Conservation (phyloP, 2,113 vertebrate genomes). For the Microtus montanus region DNA sequence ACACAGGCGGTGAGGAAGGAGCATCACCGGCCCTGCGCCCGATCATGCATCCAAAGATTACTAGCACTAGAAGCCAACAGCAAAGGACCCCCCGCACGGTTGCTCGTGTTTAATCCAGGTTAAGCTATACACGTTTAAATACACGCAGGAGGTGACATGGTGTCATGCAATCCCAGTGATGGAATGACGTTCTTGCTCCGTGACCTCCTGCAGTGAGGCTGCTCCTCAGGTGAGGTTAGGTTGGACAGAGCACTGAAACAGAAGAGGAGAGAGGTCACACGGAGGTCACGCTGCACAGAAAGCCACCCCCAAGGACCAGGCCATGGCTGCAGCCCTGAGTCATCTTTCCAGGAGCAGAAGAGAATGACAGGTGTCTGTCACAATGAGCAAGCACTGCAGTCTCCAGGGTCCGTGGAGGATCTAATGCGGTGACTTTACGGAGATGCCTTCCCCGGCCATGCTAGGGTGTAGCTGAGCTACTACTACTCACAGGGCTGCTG, state of each 20-base stretch:
- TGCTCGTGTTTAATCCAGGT: slow-evolving; percentile 79
- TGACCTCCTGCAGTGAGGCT: slow-evolving; percentile 71
- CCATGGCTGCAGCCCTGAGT: fast-evolving
- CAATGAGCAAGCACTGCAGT: fast-evolving
- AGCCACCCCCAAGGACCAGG: background rate
- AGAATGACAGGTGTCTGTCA: background rate
- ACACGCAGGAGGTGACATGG: slow-evolving; percentile 77
- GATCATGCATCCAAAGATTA: slow-evolving; percentile 80
- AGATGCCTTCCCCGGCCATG: background rate
- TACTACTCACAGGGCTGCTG: background rate
- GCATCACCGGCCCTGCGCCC: slow-evolving; percentile 40
- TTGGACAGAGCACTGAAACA: slow-evolving; percentile 91
- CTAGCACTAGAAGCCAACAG: slow-evolving; percentile 81
- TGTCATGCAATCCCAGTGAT: slow-evolving; percentile 81
- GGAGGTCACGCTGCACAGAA: background rate
- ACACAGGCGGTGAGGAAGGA: background rate
- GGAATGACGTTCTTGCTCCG: slow-evolving; percentile 75
- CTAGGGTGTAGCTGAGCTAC: background rate
- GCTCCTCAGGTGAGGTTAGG: slow-evolving; percentile 85
- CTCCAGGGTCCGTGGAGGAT: background rate
- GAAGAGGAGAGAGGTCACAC: slow-evolving; percentile 50
- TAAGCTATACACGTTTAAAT: slow-evolving; percentile 81
- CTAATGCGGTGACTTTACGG: background rate
- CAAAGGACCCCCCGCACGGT: slow-evolving; percentile 63
- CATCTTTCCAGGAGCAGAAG: background rate